These are phyloP conservation scores for Larimichthys crocea DNA, from an alignment of 2,113 vertebrate species.

Conservation along the genomic window DNA sequence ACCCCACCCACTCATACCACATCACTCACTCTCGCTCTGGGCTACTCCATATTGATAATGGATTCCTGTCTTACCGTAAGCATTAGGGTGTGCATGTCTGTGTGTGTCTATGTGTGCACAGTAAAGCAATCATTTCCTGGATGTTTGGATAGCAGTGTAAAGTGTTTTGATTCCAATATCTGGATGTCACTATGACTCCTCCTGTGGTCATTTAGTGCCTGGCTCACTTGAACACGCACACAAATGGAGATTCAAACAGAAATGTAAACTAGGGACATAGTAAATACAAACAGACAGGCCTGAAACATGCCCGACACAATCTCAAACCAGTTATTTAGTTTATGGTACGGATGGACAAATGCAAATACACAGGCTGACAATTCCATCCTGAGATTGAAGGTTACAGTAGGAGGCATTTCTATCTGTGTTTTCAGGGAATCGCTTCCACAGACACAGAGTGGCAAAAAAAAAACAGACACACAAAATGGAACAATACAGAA, in stretches of 20 bases:
- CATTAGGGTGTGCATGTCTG: slow-evolving; percentile 34
- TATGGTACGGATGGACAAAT: slow-evolving; percentile 13
- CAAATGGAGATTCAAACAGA: slow-evolving; percentile 12
- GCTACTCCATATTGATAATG: slow-evolving; percentile 58
- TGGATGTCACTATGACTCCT: slow-evolving; percentile 12
- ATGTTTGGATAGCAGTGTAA: slow-evolving; percentile 10
- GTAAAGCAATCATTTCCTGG: slow-evolving; percentile 7
- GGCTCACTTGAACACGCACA: slow-evolving; percentile 8
- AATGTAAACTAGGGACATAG: not conserved
- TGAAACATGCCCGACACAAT: slow-evolving; percentile 27
- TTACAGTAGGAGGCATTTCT: slow-evolving; percentile 34
- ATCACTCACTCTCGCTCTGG: slow-evolving; percentile 63
- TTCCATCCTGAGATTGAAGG: slow-evolving; percentile 29
- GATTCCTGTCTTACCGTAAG: slow-evolving; percentile 70
- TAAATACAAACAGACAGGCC: slow-evolving; percentile 12
- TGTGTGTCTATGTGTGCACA: slow-evolving; percentile 4
- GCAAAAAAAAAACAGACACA: not conserved
- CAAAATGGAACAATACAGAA: slow-evolving; percentile 5
- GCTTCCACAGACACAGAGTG: slow-evolving; percentile 2
- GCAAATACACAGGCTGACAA: slow-evolving; percentile 31
- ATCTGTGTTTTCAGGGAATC: slow-evolving; percentile 12
- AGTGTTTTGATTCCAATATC: slow-evolving; percentile 43
- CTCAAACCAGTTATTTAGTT: slow-evolving; percentile 23
- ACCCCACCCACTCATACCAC: slow-evolving; percentile 60
- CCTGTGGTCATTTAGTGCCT: slow-evolving; percentile 22